phyloP scores from a whole-genome alignment of 2,113 vertebrate genomes.

The Burhinus oedicnemus region DNA sequence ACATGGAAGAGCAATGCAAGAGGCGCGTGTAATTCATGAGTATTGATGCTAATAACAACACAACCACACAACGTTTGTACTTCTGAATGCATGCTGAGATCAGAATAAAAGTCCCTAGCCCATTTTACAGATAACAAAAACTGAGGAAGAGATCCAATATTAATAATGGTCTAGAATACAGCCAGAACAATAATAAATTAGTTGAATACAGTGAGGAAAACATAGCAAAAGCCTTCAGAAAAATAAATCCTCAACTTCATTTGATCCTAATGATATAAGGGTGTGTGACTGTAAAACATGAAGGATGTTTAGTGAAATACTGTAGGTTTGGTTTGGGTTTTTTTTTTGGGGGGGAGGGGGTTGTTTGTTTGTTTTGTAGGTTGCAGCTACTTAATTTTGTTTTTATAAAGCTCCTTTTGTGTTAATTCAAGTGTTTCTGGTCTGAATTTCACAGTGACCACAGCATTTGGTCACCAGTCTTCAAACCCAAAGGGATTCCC shows the following conservation, averaged over 20 bases:
- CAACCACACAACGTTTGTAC: not conserved
- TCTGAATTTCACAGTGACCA: not conserved
- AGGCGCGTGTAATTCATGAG: not conserved
- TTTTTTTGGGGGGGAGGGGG: too few species aligned
- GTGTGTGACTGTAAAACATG: not conserved
- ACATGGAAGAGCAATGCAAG: not conserved
- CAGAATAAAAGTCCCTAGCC: not conserved
- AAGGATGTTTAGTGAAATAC: not conserved
- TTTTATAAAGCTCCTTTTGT: not conserved
- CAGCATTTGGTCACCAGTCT: not conserved
- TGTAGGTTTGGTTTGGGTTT: not conserved
- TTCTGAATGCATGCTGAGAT: not conserved
- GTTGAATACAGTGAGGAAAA: not conserved
- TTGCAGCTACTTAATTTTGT: not conserved
- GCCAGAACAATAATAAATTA: not conserved
- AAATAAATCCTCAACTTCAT: not conserved
- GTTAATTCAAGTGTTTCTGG: not conserved
- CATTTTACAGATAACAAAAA: constrained; percentile 9
- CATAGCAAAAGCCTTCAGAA: not conserved
- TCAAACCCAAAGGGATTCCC: not conserved
- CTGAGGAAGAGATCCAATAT: not conserved
- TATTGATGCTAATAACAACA: not conserved
- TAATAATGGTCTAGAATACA: not conserved
- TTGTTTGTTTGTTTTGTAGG: not conserved
- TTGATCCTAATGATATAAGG: not conserved